Evolutionary conservation across 2,113 vertebrate genomes (phyloP).

Genomic region (Monopterus albus): DNA sequence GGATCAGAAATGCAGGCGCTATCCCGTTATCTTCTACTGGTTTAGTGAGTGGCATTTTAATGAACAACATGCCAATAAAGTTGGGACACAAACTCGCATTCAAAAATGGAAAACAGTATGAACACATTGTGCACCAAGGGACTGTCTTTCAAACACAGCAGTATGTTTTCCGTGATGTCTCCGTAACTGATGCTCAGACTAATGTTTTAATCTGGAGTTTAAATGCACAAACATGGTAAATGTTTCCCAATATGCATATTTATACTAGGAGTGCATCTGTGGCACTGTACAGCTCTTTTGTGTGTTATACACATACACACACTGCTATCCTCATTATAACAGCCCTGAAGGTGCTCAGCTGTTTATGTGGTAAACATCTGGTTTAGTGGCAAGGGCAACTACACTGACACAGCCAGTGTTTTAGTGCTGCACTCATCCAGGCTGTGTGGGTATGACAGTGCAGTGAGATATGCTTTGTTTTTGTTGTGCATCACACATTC

Average conservation of each 20-base stretch:
- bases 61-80: not conserved
- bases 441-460: conserved; percentile 1
- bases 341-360: conserved; percentile 15
- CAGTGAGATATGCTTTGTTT: conserved; percentile 13
- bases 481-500: conserved; percentile 21
- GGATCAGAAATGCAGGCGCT: not conserved
- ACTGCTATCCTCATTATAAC: conserved; percentile 3
- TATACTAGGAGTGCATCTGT: conserved; percentile 1
- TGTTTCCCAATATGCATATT: not conserved
- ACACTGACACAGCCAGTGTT: not conserved
- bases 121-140: not conserved
- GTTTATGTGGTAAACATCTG: conserved; percentile 21
- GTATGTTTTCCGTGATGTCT: not conserved
- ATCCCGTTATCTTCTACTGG: conserved; percentile 1
- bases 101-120: not conserved
- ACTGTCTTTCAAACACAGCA: no score
- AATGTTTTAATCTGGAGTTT: not conserved
- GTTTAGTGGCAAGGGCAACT: conserved; percentile 1
- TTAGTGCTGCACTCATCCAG: conserved; percentile 14
- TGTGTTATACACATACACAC: conserved; percentile 2
- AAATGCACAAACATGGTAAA: not conserved
- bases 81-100: not conserved
- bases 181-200: not conserved
- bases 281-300: conserved; percentile 5
- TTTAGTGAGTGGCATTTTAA: conserved; percentile 1